Evolutionary conservation across 2,888 invertebrate species (phyloP).

Genomic region (Auanema sp.): DNA sequence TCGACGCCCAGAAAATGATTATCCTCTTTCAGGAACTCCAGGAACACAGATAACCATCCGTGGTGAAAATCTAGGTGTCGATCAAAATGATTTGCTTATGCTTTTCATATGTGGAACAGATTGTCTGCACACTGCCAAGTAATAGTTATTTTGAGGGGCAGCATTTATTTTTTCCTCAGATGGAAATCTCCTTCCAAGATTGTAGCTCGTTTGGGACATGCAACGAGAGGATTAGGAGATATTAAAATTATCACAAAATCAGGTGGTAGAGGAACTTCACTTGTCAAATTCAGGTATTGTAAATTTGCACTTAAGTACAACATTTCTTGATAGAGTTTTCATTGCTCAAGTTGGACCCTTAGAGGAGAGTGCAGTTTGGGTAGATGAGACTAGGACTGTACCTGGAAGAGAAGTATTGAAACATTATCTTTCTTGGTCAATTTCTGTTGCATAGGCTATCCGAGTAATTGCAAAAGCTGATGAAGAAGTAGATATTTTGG

Average conservation of each 20-base stretch:
- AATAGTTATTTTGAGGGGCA: background rate
- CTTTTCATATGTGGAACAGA: constrained; percentile 93
- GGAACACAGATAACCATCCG: constrained; percentile 67
- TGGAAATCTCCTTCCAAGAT: constrained; percentile 98
- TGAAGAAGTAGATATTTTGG: constrained; percentile 57
- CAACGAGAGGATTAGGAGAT: constrained; percentile 82
- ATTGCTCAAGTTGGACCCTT: constrained; percentile 73
- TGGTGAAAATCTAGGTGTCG: constrained; percentile 89
- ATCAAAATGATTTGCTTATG: constrained; percentile 77
- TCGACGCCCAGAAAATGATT: constrained; percentile 37
- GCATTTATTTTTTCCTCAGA: constrained; percentile 69
- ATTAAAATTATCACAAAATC: constrained; percentile 78
- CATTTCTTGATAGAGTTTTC: constrained; percentile 33
- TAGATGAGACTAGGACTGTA: constrained; percentile 81
- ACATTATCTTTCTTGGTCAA: constrained; percentile 25
- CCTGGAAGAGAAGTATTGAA: constrained; percentile 52
- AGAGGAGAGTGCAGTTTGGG: constrained; percentile 97
- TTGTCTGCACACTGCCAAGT: constrained; percentile 81
- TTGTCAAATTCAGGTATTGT: constrained; percentile 71
- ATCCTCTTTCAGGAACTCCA: constrained; percentile 29
- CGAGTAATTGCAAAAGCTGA: constrained; percentile 47
- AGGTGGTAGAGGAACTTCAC: constrained; percentile 85
- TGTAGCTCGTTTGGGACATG: constrained; percentile 88
- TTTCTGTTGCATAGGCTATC: constrained; percentile 24
- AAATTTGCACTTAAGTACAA: background rate